These are phyloP conservation scores for Digitonthophagus gazella DNA, from an alignment of 2,888 invertebrate species.

Conservation along the genomic window DNA sequence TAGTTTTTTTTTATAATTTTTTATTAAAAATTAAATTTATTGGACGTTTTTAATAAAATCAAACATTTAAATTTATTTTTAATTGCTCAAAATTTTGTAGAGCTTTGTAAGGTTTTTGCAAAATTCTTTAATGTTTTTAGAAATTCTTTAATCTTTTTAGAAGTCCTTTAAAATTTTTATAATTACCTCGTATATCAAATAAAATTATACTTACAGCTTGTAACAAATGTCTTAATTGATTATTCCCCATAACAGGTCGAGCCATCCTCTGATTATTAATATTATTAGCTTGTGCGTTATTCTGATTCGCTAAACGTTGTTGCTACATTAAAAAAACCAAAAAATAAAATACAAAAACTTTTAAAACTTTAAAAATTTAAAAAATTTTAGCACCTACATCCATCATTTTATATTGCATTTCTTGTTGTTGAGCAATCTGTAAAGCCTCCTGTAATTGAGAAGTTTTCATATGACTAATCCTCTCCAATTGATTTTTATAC, in stretches of 20 bases:
- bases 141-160: neutral
- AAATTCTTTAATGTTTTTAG: no score
- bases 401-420: conserved; percentile 74
- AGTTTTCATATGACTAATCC: conserved; percentile 62
- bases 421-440: conserved; percentile 76
- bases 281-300: conserved; percentile 40
- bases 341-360: neutral
- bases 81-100: no score
- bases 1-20: no score
- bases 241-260: conserved; percentile 70
- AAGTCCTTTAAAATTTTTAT: conserved; percentile 4
- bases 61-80: no score
- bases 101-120: no score
- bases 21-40: no score
- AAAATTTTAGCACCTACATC: conserved; percentile 56
- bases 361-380: neutral
- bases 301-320: conserved; percentile 46
- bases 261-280: conserved; percentile 63
- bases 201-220: conserved; percentile 70
- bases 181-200: conserved; percentile 74
- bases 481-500: conserved; percentile 74
- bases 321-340: conserved; percentile 35
- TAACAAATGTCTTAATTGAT: conserved; percentile 74
- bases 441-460: conserved; percentile 63
- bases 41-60: no score